phyloP scores from a whole-genome alignment of 92 coral and sea anemone genomes.

The Heteractis magnifica region DNA sequence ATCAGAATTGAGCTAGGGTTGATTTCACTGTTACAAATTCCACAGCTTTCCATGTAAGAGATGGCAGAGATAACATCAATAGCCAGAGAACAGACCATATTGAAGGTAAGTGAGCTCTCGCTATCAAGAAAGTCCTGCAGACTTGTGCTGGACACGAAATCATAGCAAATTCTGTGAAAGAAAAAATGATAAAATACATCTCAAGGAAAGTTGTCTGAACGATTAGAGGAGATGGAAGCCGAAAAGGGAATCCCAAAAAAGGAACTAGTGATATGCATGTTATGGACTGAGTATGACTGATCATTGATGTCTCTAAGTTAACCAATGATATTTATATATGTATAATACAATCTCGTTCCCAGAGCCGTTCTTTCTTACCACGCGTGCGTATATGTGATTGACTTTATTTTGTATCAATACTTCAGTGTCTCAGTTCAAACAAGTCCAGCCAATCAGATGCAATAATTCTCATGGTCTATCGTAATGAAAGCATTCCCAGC shows the following conservation, averaged over 20 bases:
- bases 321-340: too few relatives aligned
- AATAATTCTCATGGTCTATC: too few relatives aligned
- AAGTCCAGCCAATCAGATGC: too few relatives aligned
- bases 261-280: background rate
- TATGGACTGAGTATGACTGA: too few relatives aligned
- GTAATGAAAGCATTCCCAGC: too few relatives aligned
- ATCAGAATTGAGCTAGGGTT: constrained; percentile 34
- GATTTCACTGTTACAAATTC: constrained; percentile 41
- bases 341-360: too few relatives aligned
- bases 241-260: background rate
- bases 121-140: constrained; percentile 42
- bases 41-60: constrained; percentile 42
- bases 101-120: constrained; percentile 1
- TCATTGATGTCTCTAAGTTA: too few relatives aligned
- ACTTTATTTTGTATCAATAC: too few relatives aligned
- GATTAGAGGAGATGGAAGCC: too few relatives aligned
- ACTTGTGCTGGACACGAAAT: constrained; percentile 53
- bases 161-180: constrained; percentile 49
- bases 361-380: too few relatives aligned
- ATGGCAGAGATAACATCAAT: constrained; percentile 52
- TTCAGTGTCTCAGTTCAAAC: too few relatives aligned
- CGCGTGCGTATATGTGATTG: too few relatives aligned
- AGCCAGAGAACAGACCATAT: constrained; percentile 30
- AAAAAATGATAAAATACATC: background rate
- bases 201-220: background rate